phyloP scores from a whole-genome alignment of 2,888 invertebrate species.

The Apocheima hispidaria region DNA sequence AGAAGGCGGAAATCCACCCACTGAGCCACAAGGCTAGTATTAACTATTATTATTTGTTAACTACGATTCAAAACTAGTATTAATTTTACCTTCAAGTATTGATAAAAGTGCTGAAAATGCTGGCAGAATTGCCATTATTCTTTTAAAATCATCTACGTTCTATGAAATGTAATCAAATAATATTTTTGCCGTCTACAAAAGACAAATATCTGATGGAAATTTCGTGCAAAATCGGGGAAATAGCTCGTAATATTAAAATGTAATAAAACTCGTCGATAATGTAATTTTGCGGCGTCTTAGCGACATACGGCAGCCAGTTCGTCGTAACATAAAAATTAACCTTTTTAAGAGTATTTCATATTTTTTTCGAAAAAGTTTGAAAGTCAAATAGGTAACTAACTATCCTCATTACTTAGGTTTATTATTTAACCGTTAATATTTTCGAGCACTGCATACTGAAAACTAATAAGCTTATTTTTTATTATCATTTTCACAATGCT shows the following conservation, averaged over 20 bases:
- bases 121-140: not conserved
- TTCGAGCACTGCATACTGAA: too few relatives aligned
- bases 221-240: conserved; percentile 67
- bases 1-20: too few relatives aligned
- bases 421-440: too few relatives aligned
- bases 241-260: conserved; percentile 76
- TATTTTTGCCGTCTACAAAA: conserved; percentile 52
- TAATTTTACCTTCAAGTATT: too few relatives aligned
- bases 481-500: too few relatives aligned
- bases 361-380: too few relatives aligned
- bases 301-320: conserved; percentile 52
- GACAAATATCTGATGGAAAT: conserved; percentile 61
- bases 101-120: not conserved
- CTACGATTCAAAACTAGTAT: too few relatives aligned
- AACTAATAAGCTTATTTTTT: too few relatives aligned
- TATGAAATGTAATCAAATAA: conserved; percentile 52
- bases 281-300: conserved; percentile 66
- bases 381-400: too few relatives aligned
- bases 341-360: not conserved
- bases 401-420: too few relatives aligned
- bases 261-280: conserved; percentile 76
- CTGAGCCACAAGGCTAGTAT: too few relatives aligned
- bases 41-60: too few relatives aligned
- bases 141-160: not conserved
- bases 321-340: conserved; percentile 3